Percentiles rank a stretch among this genome's conserved stretches.
Evolutionary conservation across 53 echinoderm and acorn worm genomes (phyloP).

Genomic region (Apostichopus leukothele): DNA sequence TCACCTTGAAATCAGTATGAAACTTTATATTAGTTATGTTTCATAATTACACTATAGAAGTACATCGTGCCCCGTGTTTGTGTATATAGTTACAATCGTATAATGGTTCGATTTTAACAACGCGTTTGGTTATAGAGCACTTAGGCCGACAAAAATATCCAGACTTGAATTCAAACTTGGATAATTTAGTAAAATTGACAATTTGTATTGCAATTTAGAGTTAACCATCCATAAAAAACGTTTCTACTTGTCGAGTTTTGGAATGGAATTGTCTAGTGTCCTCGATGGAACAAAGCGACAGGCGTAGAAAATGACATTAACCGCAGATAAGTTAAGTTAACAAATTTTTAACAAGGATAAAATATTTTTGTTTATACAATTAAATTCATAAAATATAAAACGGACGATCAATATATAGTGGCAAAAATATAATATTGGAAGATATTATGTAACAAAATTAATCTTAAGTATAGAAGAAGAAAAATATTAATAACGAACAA

Average conservation of each 20-base stretch:
- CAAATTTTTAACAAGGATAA: neutral
- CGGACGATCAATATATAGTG: no score
- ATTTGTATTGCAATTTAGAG: slow-evolving; percentile 23
- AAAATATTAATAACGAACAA: neutral
- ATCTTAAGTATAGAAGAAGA: neutral
- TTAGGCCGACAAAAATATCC: neutral
- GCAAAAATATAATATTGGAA: no score
- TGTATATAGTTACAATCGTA: neutral
- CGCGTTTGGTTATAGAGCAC: neutral
- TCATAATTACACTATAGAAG: neutral
- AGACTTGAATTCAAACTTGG: neutral
- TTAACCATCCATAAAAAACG: slow-evolving; percentile 5
- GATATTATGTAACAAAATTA: neutral
- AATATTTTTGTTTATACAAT: neutral
- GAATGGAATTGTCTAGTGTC: neutral
- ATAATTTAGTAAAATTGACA: slow-evolving; percentile 42
- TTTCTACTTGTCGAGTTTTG: slow-evolving; percentile 32
- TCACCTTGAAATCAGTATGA: neutral
- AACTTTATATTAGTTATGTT: neutral
- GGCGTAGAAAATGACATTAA: slow-evolving; percentile 24
- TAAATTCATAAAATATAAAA: neutral
- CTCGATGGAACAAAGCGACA: slow-evolving; percentile 25
- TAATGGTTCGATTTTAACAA: neutral
- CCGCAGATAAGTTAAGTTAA: neutral
- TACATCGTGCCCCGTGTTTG: neutral